Conservation (phyloP, 1,140 invertebrate genomes). For the Whitmania pigra region DNA sequence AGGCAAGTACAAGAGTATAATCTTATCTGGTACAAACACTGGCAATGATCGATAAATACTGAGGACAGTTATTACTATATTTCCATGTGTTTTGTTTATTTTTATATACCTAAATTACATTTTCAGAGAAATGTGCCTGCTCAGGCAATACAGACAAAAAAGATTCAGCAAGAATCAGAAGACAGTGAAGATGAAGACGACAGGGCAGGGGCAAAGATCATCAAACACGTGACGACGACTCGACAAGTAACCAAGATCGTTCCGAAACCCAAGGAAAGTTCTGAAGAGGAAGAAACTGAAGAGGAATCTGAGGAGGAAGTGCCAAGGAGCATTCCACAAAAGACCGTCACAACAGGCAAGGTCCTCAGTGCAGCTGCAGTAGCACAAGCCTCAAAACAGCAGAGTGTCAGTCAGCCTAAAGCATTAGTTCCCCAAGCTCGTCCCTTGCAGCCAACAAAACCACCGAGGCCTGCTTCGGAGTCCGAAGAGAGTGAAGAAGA, state of each 20-base stretch:
- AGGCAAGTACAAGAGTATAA: neutral
- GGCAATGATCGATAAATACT: too few relatives aligned
- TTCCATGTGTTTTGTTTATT: neutral
- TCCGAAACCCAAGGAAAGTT: neutral
- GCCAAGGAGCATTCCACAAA: neutral
- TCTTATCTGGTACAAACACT: too few relatives aligned
- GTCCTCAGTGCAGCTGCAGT: neutral
- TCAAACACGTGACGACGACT: neutral
- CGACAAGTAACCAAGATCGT: neutral
- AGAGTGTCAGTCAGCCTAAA: neutral
- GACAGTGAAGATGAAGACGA: neutral
- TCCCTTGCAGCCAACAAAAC: neutral
- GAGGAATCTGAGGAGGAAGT: conserved; percentile 5
- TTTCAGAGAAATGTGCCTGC: neutral
- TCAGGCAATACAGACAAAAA: neutral
- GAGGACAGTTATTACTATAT: neutral
- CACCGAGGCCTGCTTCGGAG: neutral
- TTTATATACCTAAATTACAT: neutral
- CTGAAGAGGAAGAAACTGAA: conserved; percentile 8
- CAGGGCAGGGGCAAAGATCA: neutral
- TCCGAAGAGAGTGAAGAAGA: conserved; percentile 8
- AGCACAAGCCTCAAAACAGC: conserved; percentile 11
- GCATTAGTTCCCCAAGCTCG: neutral
- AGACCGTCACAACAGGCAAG: neutral
- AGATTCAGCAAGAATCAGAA: conserved; percentile 7